phyloP scores from a whole-genome alignment of 2,888 invertebrate species.

The Ametastegia equiseti region DNA sequence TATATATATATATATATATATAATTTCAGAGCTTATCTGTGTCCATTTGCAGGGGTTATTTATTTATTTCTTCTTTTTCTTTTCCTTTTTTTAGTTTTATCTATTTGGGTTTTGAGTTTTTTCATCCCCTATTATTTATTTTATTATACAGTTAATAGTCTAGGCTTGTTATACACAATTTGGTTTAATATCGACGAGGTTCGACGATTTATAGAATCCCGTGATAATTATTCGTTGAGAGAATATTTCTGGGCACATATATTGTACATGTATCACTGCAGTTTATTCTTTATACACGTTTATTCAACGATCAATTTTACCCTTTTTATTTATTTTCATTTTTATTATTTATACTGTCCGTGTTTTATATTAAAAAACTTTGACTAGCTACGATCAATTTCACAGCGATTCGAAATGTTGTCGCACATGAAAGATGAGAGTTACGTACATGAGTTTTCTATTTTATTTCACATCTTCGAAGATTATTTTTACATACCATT shows the following conservation, averaged over 20 bases:
- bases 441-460: constrained; percentile 42
- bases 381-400: constrained; percentile 25
- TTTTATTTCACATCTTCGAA: constrained; percentile 33
- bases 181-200: not conserved
- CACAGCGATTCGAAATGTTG: not conserved
- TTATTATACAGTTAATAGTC: constrained; percentile 20
- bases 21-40: constrained; percentile 1
- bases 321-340: not conserved
- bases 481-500: constrained; percentile 25
- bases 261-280: too few species aligned
- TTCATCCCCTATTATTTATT: not conserved
- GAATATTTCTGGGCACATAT: too few species aligned
- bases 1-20: too few species aligned
- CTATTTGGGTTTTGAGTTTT: not conserved
- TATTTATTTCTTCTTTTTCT: not conserved
- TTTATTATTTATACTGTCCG: not conserved
- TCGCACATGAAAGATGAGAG: not conserved
- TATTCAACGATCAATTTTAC: not conserved
- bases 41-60: not conserved
- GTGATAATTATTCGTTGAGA: not conserved
- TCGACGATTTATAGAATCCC: not conserved
- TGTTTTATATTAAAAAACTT: constrained; percentile 34
- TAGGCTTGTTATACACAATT: not conserved
- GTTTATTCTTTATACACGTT: not conserved
- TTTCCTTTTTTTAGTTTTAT: not conserved